phyloP scores from a whole-genome alignment of 64 coral and sea anemone genomes.

The Pocillopora damicornis region DNA sequence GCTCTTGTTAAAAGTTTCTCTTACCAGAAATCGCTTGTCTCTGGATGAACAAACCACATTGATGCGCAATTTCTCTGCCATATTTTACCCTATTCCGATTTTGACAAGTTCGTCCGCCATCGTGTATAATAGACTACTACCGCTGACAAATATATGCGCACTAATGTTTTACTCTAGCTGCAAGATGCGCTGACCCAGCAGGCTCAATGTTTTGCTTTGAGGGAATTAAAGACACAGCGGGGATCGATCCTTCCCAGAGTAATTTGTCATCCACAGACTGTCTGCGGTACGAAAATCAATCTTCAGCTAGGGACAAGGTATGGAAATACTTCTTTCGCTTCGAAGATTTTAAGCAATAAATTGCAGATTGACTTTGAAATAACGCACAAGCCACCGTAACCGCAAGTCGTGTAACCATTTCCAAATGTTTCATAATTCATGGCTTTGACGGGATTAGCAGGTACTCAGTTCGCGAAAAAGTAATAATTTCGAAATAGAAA shows the following conservation, averaged over 20 bases:
- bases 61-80: slow-evolving; percentile 71
- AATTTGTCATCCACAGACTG: not conserved
- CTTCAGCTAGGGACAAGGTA: not conserved
- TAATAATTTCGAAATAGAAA: not conserved
- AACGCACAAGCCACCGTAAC: not conserved
- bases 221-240: not conserved
- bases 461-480: not conserved
- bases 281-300: not conserved
- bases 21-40: slow-evolving; percentile 82
- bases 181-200: not conserved
- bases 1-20: not conserved
- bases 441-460: not conserved
- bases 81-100: slow-evolving; percentile 38
- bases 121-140: slow-evolving; percentile 39
- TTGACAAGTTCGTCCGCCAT: slow-evolving; percentile 42
- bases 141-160: not conserved
- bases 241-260: not conserved
- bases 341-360: not conserved
- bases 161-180: not conserved
- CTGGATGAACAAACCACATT: slow-evolving; percentile 85
- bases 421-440: slow-evolving; percentile 3
- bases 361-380: not conserved
- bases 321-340: not conserved
- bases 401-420: not conserved
- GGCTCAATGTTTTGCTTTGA: slow-evolving; percentile 34